Percentiles rank a stretch among this genome's conserved stretches.
phyloP scores from a whole-genome alignment of 2,797 vertebrate species.

The Meda fulgida region DNA sequence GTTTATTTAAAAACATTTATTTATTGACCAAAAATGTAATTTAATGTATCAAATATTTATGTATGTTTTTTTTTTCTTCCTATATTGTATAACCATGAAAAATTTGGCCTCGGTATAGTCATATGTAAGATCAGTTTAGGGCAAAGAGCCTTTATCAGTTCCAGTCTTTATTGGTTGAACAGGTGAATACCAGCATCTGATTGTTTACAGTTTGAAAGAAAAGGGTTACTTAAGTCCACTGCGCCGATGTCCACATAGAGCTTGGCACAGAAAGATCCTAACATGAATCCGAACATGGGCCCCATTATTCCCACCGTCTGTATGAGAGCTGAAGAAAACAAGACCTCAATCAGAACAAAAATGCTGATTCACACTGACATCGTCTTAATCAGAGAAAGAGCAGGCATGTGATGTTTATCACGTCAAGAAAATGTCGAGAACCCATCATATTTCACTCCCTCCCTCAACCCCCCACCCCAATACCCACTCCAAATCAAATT shows the following conservation, averaged over 20 bases:
- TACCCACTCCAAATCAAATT: too few species aligned
- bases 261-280: slow-evolving; percentile 88
- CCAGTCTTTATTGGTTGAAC: neutral
- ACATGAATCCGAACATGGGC: slow-evolving; percentile 87
- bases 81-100: neutral
- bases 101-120: neutral
- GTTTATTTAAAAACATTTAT: neutral
- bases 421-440: too few species aligned
- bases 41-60: neutral
- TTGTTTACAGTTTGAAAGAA: neutral
- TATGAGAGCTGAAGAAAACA: slow-evolving; percentile 78
- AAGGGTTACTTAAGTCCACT: slow-evolving; percentile 84
- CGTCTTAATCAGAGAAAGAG: neutral
- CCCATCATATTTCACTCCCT: neutral
- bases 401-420: neutral
- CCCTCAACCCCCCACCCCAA: too few species aligned
- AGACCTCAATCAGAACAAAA: neutral
- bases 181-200: neutral
- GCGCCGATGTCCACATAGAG: slow-evolving; percentile 90
- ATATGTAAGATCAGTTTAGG: neutral
- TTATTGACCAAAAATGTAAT: neutral
- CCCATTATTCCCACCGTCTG: slow-evolving; percentile 85
- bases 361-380: neutral
- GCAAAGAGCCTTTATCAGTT: neutral
- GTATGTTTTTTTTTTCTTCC: neutral